Conservation (phyloP, 2,113 vertebrate species). For the Prunella himalayana region DNA sequence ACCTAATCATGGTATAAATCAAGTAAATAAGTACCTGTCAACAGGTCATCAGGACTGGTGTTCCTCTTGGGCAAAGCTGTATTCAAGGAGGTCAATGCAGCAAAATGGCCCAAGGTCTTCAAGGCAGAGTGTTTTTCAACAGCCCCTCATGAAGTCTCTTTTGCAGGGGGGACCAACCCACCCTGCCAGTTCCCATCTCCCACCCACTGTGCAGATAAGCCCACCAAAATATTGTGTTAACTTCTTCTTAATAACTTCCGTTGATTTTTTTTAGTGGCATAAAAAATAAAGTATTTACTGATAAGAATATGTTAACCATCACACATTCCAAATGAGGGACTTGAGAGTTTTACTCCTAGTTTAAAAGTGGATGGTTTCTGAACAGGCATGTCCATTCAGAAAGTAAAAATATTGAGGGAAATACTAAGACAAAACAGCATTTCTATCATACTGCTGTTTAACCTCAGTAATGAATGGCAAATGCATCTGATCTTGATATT, state of each 20-base stretch:
- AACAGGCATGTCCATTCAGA: not conserved
- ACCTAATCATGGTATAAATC: constrained; percentile 22
- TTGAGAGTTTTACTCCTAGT: not conserved
- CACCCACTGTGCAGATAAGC: not conserved
- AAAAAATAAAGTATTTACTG: not conserved
- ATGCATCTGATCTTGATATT: not conserved
- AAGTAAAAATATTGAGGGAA: not conserved
- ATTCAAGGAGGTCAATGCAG: not conserved
- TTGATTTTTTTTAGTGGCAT: not conserved
- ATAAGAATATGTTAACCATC: not conserved
- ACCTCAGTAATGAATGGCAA: not conserved
- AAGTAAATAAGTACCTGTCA: not conserved
- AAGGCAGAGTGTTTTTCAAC: accelerated
- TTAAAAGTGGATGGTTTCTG: not conserved
- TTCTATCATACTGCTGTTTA: not conserved
- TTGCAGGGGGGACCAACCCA: not conserved
- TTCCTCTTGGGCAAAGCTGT: not conserved
- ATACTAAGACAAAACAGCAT: not conserved
- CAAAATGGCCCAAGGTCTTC: not conserved
- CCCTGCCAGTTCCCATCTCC: not conserved
- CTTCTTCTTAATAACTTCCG: too few relatives aligned
- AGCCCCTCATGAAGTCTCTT: not conserved
- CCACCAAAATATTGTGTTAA: not conserved
- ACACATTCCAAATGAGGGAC: not conserved
- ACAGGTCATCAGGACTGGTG: not conserved